phyloP scores from a whole-genome alignment of 2,888 invertebrate genomes.

The Acronicta leporina region DNA sequence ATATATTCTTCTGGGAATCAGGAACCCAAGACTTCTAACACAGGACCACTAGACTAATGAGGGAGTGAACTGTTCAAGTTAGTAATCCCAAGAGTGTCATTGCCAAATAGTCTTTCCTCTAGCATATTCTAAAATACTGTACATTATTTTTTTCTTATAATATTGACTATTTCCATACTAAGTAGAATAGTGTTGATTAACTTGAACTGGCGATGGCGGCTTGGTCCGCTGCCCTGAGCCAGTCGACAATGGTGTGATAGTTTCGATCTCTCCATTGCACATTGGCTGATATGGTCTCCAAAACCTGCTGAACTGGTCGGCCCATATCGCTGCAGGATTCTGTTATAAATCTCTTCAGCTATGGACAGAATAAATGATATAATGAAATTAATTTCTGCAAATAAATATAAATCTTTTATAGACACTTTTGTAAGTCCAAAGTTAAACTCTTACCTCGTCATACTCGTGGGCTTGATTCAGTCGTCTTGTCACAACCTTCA shows the following conservation, averaged over 20 bases:
- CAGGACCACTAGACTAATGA: no score
- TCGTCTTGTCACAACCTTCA: conserved; percentile 92
- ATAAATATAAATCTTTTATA: no score
- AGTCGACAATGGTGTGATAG: conserved; percentile 92
- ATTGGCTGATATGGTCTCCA: conserved; percentile 94
- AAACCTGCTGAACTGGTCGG: conserved; percentile 93
- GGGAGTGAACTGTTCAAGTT: no score
- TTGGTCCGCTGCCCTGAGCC: conserved; percentile 88
- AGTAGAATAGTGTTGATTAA: conserved; percentile 14
- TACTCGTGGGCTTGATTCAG: conserved; percentile 94
- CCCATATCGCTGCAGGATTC: conserved; percentile 91
- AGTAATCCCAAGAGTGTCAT: neutral
- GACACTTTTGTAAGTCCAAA: no score
- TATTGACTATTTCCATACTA: conserved; percentile 34
- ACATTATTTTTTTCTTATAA: conserved; percentile 9
- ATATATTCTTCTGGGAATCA: no score
- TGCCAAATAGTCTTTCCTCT: neutral
- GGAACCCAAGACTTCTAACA: no score
- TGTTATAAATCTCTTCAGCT: conserved; percentile 92
- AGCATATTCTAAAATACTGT: conserved; percentile 22
- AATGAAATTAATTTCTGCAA: no score
- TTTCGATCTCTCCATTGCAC: conserved; percentile 95
- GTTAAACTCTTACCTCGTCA: conserved; percentile 89
- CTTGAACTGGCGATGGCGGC: conserved; percentile 45
- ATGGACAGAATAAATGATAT: conserved; percentile 51